These are phyloP conservation scores for Fragum whitleyi DNA, from an alignment of 2,888 invertebrate species.

Conservation along the genomic window DNA sequence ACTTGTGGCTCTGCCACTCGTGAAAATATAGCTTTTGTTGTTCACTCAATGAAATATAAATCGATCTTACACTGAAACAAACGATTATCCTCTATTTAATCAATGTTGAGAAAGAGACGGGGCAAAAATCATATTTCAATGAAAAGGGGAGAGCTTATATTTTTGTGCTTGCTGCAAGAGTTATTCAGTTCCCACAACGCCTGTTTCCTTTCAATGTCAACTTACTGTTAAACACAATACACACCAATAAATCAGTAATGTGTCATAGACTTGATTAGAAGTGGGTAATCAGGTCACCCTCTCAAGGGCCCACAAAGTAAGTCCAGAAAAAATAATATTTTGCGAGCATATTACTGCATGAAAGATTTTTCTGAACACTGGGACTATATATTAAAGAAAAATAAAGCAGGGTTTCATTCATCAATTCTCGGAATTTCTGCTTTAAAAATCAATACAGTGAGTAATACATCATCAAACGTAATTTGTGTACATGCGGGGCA, in stretches of 20 bases:
- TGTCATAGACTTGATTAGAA: constrained; percentile 33
- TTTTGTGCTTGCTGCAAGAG: too few species aligned
- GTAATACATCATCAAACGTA: constrained; percentile 13
- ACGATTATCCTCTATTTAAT: too few species aligned
- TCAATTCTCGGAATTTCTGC: not conserved
- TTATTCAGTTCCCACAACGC: too few species aligned
- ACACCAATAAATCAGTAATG: constrained; percentile 28
- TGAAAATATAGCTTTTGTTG: too few species aligned
- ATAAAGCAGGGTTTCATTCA: constrained; percentile 12
- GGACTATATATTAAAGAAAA: not conserved
- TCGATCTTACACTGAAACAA: too few species aligned
- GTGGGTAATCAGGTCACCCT: constrained; percentile 32
- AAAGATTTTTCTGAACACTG: not conserved
- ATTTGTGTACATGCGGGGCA: constrained; percentile 24
- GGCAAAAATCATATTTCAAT: too few species aligned
- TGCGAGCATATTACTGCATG: not conserved
- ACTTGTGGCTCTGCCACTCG: too few species aligned
- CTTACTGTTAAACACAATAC: not conserved
- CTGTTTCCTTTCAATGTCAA: not conserved
- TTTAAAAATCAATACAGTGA: constrained; percentile 20
- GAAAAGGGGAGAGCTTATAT: too few species aligned
- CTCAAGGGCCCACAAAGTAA: not conserved
- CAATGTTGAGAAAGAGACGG: too few species aligned
- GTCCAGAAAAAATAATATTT: not conserved
- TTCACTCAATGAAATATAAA: too few species aligned